Evolutionary conservation across 2,797 vertebrate species (phyloP).

Genomic region (Furcifer pardalis): DNA sequence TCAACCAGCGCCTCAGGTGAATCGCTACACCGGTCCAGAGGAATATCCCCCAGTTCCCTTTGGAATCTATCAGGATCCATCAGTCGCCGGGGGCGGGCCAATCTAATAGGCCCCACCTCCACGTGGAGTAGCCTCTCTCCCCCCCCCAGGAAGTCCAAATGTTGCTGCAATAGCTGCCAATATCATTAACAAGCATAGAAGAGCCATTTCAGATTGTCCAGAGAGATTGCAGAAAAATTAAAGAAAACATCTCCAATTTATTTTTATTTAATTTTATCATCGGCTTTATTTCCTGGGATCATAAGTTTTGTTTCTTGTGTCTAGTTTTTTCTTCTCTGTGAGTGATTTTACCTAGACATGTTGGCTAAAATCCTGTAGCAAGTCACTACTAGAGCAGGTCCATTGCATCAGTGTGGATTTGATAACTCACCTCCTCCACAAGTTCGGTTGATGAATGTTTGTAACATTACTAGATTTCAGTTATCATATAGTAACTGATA

Average conservation of each 20-base stretch:
- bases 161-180: too few relatives aligned
- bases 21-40: too few relatives aligned
- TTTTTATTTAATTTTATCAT: not conserved
- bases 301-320: not conserved
- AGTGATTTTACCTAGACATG: not conserved
- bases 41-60: too few relatives aligned
- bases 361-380: not conserved
- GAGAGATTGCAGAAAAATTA: not conserved
- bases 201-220: not conserved
- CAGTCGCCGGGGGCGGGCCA: too few relatives aligned
- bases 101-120: too few relatives aligned
- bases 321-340: not conserved
- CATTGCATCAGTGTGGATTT: not conserved
- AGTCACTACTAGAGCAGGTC: not conserved
- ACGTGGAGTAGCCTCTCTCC: too few relatives aligned
- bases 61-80: too few relatives aligned
- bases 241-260: not conserved
- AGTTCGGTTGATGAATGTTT: too few relatives aligned
- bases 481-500: not conserved
- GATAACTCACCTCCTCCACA: not conserved
- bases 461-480: too few relatives aligned
- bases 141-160: too few relatives aligned
- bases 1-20: too few relatives aligned
- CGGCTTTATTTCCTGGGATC: not conserved
- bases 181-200: too few relatives aligned